Conservation (phyloP, 2,888 invertebrate species). For the Pterostichus madidus region DNA sequence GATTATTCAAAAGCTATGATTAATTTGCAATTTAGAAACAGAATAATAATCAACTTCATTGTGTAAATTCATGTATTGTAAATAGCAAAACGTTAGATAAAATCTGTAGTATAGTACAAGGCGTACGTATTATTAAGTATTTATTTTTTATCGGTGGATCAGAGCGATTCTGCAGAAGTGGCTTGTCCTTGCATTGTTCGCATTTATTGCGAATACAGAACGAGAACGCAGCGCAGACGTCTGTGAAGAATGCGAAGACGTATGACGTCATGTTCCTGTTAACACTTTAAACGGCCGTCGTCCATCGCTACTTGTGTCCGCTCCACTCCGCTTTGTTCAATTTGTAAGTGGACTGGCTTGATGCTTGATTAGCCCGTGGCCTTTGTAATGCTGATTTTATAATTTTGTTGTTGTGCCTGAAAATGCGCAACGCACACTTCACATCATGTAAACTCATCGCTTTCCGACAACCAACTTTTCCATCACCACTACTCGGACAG, state of each 20-base stretch:
- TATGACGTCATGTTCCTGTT: slow-evolving; percentile 55
- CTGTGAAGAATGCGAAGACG: slow-evolving; percentile 43
- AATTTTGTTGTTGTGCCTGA: slow-evolving; percentile 50
- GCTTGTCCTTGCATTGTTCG: slow-evolving; percentile 61
- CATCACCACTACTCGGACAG: too few species aligned
- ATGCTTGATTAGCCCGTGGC: slow-evolving; percentile 39
- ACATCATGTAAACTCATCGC: too few species aligned
- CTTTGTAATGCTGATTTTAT: slow-evolving; percentile 60
- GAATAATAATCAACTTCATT: too few species aligned
- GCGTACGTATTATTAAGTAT: not conserved
- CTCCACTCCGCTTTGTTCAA: slow-evolving; percentile 56
- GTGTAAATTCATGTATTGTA: too few species aligned
- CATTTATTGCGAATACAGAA: slow-evolving; percentile 50
- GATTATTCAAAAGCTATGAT: too few species aligned
- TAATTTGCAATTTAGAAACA: too few species aligned
- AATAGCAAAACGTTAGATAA: too few species aligned
- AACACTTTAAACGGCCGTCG: slow-evolving; percentile 56
- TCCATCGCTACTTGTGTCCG: slow-evolving; percentile 16
- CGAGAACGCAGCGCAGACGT: slow-evolving; percentile 42
- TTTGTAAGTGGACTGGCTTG: slow-evolving; percentile 45
- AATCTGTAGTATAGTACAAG: too few species aligned
- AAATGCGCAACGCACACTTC: slow-evolving; percentile 29
- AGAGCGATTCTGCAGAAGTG: not conserved
- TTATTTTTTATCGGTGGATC: not conserved
- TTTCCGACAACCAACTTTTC: not conserved